phyloP scores from a whole-genome alignment of 2,113 vertebrate genomes.

The Urocitellus parryii region DNA sequence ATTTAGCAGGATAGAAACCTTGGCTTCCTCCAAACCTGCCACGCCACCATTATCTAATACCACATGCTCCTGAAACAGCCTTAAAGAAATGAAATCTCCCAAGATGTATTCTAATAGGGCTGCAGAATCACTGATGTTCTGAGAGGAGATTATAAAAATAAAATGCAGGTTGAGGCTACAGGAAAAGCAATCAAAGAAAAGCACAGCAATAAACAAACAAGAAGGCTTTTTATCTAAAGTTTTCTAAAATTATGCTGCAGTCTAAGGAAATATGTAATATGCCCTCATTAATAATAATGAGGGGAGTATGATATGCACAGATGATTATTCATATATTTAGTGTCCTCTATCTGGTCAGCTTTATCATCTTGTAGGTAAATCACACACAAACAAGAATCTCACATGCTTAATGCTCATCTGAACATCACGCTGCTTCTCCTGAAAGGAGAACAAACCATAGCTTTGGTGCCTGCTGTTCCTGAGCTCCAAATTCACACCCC shows the following conservation, averaged over 20 bases:
- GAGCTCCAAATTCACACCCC: not conserved
- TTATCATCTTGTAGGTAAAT: not conserved
- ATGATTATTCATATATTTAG: conserved; percentile 14
- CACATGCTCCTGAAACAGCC: conserved; percentile 64
- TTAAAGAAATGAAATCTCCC: conserved; percentile 69
- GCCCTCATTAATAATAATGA: conserved; percentile 48
- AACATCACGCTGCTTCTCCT: not conserved
- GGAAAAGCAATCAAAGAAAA: conserved; percentile 85
- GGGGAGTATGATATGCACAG: not conserved
- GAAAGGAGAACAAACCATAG: not conserved
- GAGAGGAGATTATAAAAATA: conserved; percentile 82
- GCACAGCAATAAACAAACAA: conserved; percentile 81
- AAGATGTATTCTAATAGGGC: conserved; percentile 46
- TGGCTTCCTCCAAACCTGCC: conserved; percentile 40
- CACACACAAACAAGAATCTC: conserved; percentile 12
- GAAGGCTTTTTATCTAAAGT: conserved; percentile 82
- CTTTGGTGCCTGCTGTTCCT: not conserved
- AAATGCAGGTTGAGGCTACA: conserved; percentile 72
- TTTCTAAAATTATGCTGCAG: conserved; percentile 74
- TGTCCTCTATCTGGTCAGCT: conserved; percentile 31
- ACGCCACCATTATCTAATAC: not conserved
- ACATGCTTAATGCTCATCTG: not conserved
- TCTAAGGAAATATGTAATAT: conserved; percentile 30
- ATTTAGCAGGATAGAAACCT: conserved; percentile 53
- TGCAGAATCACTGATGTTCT: conserved; percentile 74